These are phyloP conservation scores for Chaetodon trifasciatus DNA, from an alignment of 2,797 vertebrate genomes.

Conservation along the genomic window DNA sequence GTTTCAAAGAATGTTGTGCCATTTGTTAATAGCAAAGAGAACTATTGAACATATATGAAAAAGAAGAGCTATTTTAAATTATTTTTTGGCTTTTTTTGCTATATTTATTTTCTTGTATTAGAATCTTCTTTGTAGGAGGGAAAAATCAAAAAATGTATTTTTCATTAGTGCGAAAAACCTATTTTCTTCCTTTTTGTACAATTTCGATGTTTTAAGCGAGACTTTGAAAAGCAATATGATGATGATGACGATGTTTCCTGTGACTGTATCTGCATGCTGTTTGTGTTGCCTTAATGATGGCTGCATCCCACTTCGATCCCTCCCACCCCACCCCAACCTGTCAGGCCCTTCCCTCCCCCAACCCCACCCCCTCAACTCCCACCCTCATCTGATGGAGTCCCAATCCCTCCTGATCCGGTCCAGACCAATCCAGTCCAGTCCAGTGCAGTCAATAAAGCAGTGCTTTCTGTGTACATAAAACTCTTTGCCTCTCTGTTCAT, in stretches of 20 bases:
- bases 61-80: constrained; percentile 99
- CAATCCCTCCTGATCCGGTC: constrained; percentile 86
- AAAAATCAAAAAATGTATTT: constrained; percentile 96
- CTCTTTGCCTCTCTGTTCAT: constrained; percentile 60
- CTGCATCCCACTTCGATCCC: constrained; percentile 88
- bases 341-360: constrained; percentile 70
- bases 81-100: constrained; percentile 99
- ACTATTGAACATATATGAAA: constrained; percentile 99
- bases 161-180: constrained; percentile 99
- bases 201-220: constrained; percentile 94
- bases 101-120: constrained; percentile 99
- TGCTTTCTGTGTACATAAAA: constrained; percentile 92
- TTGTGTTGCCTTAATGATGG: constrained; percentile 95
- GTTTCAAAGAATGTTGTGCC: constrained; percentile 99
- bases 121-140: constrained; percentile 99
- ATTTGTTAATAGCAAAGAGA: constrained; percentile 99
- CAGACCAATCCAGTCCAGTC: constrained; percentile 86
- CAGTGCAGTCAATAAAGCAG: constrained; percentile 99
- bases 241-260: constrained; percentile 91
- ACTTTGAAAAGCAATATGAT: constrained; percentile 99
- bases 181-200: constrained; percentile 99
- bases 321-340: constrained; percentile 73
- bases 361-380: constrained; percentile 80
- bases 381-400: constrained; percentile 89
- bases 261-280: constrained; percentile 97